Percentiles rank a stretch among this genome's conserved stretches.
phyloP scores from a whole-genome alignment of 2,888 invertebrate species.

The Megalurothrips usitatus region DNA sequence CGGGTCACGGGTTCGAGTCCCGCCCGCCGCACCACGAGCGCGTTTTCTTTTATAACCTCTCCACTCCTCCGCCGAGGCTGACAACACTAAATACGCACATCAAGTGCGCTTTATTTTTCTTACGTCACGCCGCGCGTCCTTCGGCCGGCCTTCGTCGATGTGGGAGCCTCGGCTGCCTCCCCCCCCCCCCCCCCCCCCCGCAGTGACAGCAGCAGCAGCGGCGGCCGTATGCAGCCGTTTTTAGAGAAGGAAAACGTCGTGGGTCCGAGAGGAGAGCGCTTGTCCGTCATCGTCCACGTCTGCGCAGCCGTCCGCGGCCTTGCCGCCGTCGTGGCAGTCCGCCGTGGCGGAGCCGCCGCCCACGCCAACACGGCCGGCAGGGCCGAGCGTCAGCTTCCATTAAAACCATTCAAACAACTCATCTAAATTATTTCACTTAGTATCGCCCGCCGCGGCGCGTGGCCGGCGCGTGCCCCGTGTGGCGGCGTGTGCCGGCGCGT shows the following conservation, averaged over 20 bases:
- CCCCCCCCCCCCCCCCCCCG: background rate
- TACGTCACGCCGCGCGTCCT: background rate
- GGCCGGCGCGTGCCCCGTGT: background rate
- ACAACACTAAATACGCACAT: background rate
- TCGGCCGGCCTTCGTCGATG: constrained; percentile 1
- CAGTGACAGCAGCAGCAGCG: background rate
- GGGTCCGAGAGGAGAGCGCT: too few species aligned
- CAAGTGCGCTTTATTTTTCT: constrained; percentile 1
- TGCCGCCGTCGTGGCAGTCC: background rate
- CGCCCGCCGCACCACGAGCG: background rate
- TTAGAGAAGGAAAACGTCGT: too few species aligned
- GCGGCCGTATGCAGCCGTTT: background rate
- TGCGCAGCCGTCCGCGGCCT: too few species aligned
- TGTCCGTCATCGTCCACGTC: too few species aligned
- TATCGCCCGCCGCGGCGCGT: background rate
- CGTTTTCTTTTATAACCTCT: background rate
- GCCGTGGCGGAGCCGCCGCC: background rate
- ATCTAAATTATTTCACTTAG: too few species aligned
- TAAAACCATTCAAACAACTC: too few species aligned
- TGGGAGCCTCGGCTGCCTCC: background rate
- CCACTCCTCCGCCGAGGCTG: background rate
- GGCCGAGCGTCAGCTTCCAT: too few species aligned
- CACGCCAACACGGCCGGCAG: background rate
- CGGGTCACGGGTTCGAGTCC: constrained; percentile 9
- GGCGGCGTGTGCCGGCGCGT: too few species aligned